These are phyloP conservation scores for Ficedula albicollis DNA, from an alignment of 2,797 vertebrate species.

Conservation along the genomic window DNA sequence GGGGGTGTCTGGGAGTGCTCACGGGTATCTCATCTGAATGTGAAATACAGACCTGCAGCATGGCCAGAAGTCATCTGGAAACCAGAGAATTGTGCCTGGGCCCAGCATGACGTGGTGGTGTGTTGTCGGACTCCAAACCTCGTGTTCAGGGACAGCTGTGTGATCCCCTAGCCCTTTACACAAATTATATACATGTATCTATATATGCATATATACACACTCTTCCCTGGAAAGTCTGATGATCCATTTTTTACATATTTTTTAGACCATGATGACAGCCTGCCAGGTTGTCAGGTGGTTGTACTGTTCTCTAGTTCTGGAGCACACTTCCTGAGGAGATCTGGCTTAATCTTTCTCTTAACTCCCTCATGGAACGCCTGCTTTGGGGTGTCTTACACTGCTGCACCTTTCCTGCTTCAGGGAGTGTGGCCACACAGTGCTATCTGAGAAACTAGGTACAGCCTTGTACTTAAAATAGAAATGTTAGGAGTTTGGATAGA, in stretches of 20 bases:
- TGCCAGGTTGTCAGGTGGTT: neutral
- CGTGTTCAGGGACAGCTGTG: neutral
- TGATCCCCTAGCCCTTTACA: neutral
- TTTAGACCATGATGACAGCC: neutral
- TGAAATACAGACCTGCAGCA: neutral
- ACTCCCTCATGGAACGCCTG: neutral
- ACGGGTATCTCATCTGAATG: fast-evolving
- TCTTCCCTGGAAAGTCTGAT: neutral
- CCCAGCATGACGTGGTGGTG: fast-evolving
- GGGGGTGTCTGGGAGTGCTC: neutral
- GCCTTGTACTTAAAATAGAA: neutral
- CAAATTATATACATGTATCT: no score
- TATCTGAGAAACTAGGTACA: neutral
- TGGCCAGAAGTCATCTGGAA: neutral
- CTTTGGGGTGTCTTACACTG: neutral
- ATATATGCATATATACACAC: no score
- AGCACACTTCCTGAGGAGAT: neutral
- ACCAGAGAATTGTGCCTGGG: neutral
- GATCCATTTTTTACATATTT: neutral
- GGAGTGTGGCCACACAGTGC: neutral
- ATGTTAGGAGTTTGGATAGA: neutral
- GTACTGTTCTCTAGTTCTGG: neutral
- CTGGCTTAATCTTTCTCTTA: neutral
- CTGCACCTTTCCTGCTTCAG: neutral
- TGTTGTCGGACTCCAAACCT: neutral